These are phyloP conservation scores for Eupeodes latifasciatus DNA, from an alignment of 2,888 invertebrate species.

Conservation along the genomic window DNA sequence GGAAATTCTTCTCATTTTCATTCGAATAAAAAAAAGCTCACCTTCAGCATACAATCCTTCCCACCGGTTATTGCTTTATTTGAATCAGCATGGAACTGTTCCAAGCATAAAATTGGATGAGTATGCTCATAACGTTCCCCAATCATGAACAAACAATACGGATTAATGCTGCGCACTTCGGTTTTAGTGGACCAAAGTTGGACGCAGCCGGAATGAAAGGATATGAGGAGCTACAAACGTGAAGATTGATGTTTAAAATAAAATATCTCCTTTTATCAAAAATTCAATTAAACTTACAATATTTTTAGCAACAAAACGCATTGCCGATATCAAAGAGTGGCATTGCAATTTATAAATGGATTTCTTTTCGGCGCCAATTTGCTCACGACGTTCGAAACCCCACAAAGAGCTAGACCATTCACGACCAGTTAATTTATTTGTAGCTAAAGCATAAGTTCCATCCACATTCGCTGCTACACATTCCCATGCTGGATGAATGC, in stretches of 20 bases:
- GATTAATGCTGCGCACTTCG: conserved; percentile 78
- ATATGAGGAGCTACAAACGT: conserved; percentile 79
- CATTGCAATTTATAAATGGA: conserved; percentile 80
- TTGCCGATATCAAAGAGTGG: conserved; percentile 80
- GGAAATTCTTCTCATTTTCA: neutral
- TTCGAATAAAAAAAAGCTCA: conserved; percentile 49
- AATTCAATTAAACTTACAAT: conserved; percentile 77
- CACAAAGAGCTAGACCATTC: conserved; percentile 82
- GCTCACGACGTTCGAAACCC: conserved; percentile 80
- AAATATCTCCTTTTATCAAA: neutral
- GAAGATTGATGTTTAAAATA: neutral
- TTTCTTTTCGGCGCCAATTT: conserved; percentile 74
- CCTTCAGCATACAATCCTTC: conserved; percentile 81
- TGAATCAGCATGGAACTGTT: conserved; percentile 78
- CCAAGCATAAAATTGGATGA: conserved; percentile 80
- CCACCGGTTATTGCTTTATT: conserved; percentile 80
- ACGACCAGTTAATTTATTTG: conserved; percentile 81
- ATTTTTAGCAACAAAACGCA: conserved; percentile 80
- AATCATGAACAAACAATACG: conserved; percentile 81
- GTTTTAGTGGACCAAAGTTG: conserved; percentile 83
- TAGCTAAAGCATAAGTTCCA: conserved; percentile 79
- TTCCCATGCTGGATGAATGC: conserved; percentile 82
- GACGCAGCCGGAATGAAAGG: conserved; percentile 80
- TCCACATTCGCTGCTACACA: conserved; percentile 79
- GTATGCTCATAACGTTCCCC: conserved; percentile 81